A percentile compares a stretch with the other conserved stretches of the same genome.
These are phyloP conservation scores for Mamestra brassicae DNA, from an alignment of 2,888 invertebrate genomes.

Conservation along the genomic window DNA sequence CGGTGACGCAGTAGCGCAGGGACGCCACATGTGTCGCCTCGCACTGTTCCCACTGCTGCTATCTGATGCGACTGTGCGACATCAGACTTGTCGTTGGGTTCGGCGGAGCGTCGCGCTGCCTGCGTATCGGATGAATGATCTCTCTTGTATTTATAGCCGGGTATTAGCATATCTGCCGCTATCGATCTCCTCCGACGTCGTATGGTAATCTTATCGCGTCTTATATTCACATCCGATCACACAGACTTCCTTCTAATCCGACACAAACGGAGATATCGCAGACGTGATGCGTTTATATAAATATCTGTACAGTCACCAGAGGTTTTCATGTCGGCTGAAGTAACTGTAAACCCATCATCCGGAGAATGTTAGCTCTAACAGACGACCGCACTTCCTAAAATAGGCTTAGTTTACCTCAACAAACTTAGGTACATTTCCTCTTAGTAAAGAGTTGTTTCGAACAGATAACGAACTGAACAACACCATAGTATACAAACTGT, in stretches of 20 bases:
- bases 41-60: neutral
- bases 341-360: neutral
- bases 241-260: constrained; percentile 48
- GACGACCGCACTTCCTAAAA: neutral
- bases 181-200: constrained; percentile 44
- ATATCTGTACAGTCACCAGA: constrained; percentile 5
- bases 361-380: neutral
- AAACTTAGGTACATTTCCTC: constrained; percentile 9
- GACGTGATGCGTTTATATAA: constrained; percentile 22
- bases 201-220: constrained; percentile 56
- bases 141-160: constrained; percentile 24
- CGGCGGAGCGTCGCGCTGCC: constrained; percentile 12
- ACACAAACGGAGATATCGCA: constrained; percentile 27
- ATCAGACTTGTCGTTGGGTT: neutral
- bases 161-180: constrained; percentile 41
- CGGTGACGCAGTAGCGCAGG: neutral
- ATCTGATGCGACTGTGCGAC: constrained; percentile 1
- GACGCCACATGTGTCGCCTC: constrained; percentile 1
- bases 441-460: neutral
- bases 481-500: neutral
- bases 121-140: constrained; percentile 44
- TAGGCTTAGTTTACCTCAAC: neutral
- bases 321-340: neutral
- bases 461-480: neutral
- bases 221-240: constrained; percentile 49